Conservation (phyloP, 2,888 invertebrate species). For the Cheiracanthium punctorium region DNA sequence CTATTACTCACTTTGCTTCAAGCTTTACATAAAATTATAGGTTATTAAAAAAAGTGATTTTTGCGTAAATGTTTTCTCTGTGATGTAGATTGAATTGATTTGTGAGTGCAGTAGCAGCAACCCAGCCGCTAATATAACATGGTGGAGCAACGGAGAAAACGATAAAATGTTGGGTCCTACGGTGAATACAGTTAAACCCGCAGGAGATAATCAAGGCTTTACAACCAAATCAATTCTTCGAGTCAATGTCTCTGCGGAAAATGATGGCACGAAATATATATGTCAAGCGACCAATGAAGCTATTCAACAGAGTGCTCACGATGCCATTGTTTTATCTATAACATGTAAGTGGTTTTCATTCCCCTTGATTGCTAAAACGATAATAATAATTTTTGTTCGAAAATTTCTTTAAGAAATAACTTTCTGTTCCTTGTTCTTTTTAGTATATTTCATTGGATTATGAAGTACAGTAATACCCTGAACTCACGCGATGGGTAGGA, state of each 20-base stretch:
- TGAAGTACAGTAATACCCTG: too few relatives aligned
- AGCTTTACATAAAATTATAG: too few relatives aligned
- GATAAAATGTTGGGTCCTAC: conserved; percentile 81
- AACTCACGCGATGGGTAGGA: too few relatives aligned
- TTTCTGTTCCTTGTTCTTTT: too few relatives aligned
- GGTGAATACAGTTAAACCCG: conserved; percentile 78
- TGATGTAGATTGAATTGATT: conserved; percentile 49
- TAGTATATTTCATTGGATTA: too few relatives aligned
- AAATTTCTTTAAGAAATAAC: too few relatives aligned
- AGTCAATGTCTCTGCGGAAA: conserved; percentile 85
- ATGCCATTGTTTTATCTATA: conserved; percentile 89
- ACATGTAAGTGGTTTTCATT: conserved; percentile 82
- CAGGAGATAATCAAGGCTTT: conserved; percentile 85
- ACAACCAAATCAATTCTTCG: conserved; percentile 79
- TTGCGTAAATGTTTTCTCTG: too few relatives aligned
- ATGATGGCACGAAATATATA: conserved; percentile 90
- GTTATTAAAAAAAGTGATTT: too few relatives aligned
- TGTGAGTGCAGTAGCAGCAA: conserved; percentile 95
- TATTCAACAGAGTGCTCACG: conserved; percentile 88
- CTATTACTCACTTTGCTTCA: too few relatives aligned
- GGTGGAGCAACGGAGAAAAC: conserved; percentile 92
- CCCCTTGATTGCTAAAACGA: too few relatives aligned
- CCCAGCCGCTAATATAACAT: conserved; percentile 89
- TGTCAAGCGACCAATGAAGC: conserved; percentile 93
- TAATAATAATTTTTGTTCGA: too few relatives aligned